phyloP scores from a whole-genome alignment of 2,888 invertebrate genomes.

The Dicranocentrus wangi region DNA sequence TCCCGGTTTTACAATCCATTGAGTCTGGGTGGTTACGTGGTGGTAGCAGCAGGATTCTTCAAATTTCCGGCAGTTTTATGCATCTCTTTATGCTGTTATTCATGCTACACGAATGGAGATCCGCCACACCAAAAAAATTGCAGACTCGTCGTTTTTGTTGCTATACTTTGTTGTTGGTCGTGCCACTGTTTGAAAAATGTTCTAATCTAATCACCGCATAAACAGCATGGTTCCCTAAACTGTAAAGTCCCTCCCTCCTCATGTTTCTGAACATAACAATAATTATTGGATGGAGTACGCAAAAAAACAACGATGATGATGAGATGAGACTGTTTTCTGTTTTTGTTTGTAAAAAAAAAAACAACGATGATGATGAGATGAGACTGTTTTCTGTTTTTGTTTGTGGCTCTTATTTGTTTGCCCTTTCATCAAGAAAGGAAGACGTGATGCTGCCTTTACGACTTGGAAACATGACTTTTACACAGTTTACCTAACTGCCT shows the following conservation, averaged over 20 bases:
- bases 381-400: neutral
- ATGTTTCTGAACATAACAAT: conserved; percentile 38
- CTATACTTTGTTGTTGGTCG: too few species aligned
- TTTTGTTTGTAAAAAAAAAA: neutral
- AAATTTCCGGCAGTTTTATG: conserved; percentile 6
- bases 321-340: neutral
- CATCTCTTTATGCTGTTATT: too few species aligned
- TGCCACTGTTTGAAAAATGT: too few species aligned
- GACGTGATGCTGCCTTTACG: conserved; percentile 54
- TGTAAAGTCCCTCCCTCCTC: neutral
- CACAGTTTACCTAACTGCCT: neutral
- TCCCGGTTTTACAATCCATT: too few species aligned
- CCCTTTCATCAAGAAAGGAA: conserved; percentile 20
- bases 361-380: neutral
- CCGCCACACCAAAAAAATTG: too few species aligned
- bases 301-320: neutral
- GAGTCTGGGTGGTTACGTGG: too few species aligned
- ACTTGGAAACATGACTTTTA: conserved; percentile 54
- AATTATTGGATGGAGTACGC: neutral
- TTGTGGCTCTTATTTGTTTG: conserved; percentile 25
- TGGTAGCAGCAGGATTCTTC: conserved; percentile 1
- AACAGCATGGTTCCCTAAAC: conserved; percentile 19
- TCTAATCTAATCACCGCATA: conserved; percentile 31
- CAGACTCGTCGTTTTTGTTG: too few species aligned
- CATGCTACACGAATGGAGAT: too few species aligned